Percentiles rank a stretch among this genome's conserved stretches.
phyloP scores from a whole-genome alignment of 1,140 invertebrate genomes.

The Cepaea nemoralis region DNA sequence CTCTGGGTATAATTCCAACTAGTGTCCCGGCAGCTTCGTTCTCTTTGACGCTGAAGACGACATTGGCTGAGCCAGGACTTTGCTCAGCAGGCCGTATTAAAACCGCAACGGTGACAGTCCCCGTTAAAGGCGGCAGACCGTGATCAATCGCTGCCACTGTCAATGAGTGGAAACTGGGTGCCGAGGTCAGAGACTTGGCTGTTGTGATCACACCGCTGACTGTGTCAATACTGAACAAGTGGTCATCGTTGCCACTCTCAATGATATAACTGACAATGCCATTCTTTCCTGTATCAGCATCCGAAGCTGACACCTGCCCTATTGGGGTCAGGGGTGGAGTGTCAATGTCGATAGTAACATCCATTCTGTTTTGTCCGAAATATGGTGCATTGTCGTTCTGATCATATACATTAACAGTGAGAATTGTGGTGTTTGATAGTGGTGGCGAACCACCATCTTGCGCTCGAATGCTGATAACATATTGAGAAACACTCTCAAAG shows the following conservation, averaged over 20 bases:
- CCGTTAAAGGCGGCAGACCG: not conserved
- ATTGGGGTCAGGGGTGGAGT: not conserved
- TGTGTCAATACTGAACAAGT: constrained; percentile 28
- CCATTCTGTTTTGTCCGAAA: not conserved
- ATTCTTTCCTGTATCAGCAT: constrained; percentile 11
- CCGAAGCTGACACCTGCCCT: not conserved
- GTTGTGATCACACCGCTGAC: constrained; percentile 24
- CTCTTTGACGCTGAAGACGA: not conserved
- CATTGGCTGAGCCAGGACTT: not conserved
- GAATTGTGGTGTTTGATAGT: not conserved
- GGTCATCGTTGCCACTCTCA: constrained; percentile 1
- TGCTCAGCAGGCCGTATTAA: not conserved
- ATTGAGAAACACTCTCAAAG: constrained; percentile 5
- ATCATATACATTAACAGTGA: constrained; percentile 37
- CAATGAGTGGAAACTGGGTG: not conserved
- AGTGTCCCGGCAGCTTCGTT: not conserved
- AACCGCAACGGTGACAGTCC: not conserved
- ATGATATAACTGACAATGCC: constrained; percentile 31
- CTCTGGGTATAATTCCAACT: constrained; percentile 6
- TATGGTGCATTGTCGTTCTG: constrained; percentile 41
- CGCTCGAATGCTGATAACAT: not conserved
- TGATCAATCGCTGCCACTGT: not conserved
- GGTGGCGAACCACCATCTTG: constrained; percentile 18
- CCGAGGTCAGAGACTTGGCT: not conserved
- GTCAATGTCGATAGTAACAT: not conserved